A percentile compares a stretch with the other conserved stretches of the same genome.
These are phyloP conservation scores for Drosophila paulistorum DNA, from an alignment of 1,140 invertebrate genomes.

Conservation along the genomic window DNA sequence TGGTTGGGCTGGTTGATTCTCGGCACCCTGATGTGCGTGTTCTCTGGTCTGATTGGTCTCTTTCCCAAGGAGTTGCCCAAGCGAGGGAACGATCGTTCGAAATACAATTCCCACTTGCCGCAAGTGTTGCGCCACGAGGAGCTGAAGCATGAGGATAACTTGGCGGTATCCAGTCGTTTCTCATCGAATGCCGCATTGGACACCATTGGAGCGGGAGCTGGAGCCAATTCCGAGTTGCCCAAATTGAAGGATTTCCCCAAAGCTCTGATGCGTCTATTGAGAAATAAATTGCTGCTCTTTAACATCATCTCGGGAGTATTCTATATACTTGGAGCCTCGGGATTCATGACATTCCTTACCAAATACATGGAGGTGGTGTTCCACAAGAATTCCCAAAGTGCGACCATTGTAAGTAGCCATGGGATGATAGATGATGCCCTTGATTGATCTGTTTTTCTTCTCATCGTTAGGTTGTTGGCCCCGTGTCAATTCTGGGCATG, in stretches of 20 bases:
- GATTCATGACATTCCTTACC: slow-evolving; percentile 88
- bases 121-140: slow-evolving; percentile 73
- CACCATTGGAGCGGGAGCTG: slow-evolving; percentile 56
- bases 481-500: slow-evolving; percentile 85
- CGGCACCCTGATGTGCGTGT: slow-evolving; percentile 85
- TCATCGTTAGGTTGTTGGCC: slow-evolving; percentile 84
- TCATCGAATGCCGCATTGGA: slow-evolving; percentile 72
- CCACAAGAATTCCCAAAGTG: slow-evolving; percentile 85
- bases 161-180: slow-evolving; percentile 64
- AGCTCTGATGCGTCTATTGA: slow-evolving; percentile 85
- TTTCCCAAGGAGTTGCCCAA: slow-evolving; percentile 85
- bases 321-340: slow-evolving; percentile 87
- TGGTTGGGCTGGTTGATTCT: slow-evolving; percentile 88
- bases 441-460: slow-evolving; percentile 80
- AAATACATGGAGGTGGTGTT: slow-evolving; percentile 90
- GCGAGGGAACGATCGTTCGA: slow-evolving; percentile 21
- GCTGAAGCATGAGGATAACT: slow-evolving; percentile 65
- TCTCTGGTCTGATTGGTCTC: slow-evolving; percentile 85
- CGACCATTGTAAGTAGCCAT: slow-evolving; percentile 83
- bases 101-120: slow-evolving; percentile 71
- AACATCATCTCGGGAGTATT: slow-evolving; percentile 86
- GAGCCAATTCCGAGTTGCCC: slow-evolving; percentile 61
- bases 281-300: slow-evolving; percentile 85
- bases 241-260: slow-evolving; percentile 84
- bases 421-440: slow-evolving; percentile 59